A percentile compares a stretch with the other conserved stretches of the same genome.
These are phyloP conservation scores for Chrysemys picta DNA, from an alignment of 2,113 vertebrate species.

Conservation along the genomic window DNA sequence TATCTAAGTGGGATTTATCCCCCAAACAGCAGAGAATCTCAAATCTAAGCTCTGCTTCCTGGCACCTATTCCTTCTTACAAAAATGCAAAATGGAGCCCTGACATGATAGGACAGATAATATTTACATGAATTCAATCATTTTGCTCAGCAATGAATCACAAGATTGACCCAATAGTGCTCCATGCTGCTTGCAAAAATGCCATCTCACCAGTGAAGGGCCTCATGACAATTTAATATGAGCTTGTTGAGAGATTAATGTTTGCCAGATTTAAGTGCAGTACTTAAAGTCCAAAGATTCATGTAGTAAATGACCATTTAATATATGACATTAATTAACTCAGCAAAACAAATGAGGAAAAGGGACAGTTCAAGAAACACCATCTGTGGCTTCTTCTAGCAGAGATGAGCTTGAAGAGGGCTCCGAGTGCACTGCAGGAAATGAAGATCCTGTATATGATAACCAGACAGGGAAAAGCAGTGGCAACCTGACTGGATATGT, in stretches of 20 bases:
- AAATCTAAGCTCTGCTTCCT: neutral
- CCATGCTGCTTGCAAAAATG: neutral
- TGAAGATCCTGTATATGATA: neutral
- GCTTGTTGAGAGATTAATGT: neutral
- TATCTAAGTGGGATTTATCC: neutral
- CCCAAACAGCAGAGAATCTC: neutral
- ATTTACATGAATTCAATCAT: neutral
- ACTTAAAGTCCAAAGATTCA: neutral
- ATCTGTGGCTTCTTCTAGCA: neutral
- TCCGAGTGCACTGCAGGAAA: neutral
- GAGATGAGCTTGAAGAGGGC: slow-evolving; percentile 2
- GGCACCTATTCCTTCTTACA: neutral
- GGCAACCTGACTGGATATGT: neutral
- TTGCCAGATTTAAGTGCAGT: neutral
- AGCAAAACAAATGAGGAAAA: neutral
- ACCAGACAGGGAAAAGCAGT: neutral
- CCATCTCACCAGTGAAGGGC: neutral
- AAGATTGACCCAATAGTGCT: neutral
- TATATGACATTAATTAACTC: neutral
- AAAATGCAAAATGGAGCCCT: neutral
- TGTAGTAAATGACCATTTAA: neutral
- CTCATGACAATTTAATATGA: neutral
- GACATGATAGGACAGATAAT: neutral
- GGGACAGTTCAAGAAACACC: neutral
- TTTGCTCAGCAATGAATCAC: neutral